Evolutionary conservation across 2,888 invertebrate species (phyloP).

Genomic region (Hydrotaea cyrtoneurina): DNA sequence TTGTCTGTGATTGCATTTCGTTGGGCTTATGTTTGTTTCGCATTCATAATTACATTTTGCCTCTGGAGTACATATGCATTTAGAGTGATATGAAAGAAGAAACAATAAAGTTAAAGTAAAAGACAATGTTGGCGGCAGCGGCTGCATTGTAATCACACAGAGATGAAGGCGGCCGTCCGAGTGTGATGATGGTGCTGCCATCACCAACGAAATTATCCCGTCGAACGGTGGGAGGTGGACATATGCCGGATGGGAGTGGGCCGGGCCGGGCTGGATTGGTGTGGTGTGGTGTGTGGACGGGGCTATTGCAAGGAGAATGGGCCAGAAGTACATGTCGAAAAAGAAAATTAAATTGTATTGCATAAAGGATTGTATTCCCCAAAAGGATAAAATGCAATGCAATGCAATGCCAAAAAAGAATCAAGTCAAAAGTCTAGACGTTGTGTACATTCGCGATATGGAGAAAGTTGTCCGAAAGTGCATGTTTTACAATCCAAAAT

Average conservation of each 20-base stretch:
- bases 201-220: no score
- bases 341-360: constrained; percentile 55
- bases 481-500: constrained; percentile 1
- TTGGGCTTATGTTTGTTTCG: constrained; percentile 50
- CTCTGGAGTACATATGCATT: constrained; percentile 63
- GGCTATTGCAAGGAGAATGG: neutral
- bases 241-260: neutral
- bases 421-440: constrained; percentile 41
- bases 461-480: constrained; percentile 27
- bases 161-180: neutral
- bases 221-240: no score
- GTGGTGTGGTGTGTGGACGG: neutral
- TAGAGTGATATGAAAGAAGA: constrained; percentile 32
- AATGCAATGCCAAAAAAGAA: constrained; percentile 18
- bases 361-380: constrained; percentile 50
- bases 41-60: constrained; percentile 68
- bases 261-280: neutral
- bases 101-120: constrained; percentile 49
- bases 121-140: constrained; percentile 24
- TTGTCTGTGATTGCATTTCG: constrained; percentile 65
- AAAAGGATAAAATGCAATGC: constrained; percentile 53
- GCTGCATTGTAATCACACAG: neutral
- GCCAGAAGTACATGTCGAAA: constrained; percentile 7
- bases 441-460: constrained; percentile 17
- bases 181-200: neutral